Evolutionary conservation across 2,797 vertebrate genomes (phyloP), one percentile per base, ranked within the genome.

Genomic region (Anniella stebbinsi): DNA sequence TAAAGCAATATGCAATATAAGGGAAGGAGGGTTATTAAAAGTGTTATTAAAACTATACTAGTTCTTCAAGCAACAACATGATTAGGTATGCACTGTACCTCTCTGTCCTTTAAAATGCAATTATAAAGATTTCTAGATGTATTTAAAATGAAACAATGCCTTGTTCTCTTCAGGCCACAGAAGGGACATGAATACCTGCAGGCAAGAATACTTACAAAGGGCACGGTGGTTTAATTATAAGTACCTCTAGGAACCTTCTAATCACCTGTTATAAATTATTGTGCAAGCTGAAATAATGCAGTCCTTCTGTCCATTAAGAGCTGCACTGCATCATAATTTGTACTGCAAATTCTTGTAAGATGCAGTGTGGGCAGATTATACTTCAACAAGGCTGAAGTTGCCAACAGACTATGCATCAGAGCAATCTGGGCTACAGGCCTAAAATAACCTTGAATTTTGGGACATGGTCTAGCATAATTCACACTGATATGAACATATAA

Each of bases 81-180:
- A 72, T 72, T 81, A 86, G 84, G 48, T 73, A 86, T 63, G 60
- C 23, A 60, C n/a, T 51, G 63, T 38, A 69, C 82, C 45, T 54
- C 60, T 67, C 5, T 84, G 77, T 90, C 33, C 54, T 70, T 86
- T 73, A 86, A 86, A 70, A 80, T 63, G 15, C 67, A 80, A 78
- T 91, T 91, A 88, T 57, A 63, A 91, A 91, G 73, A 78, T 83
- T 73, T 84, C 82, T 72, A 33, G 33, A 88, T 78, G 28, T 63
- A 60, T 80, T 80, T 84, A 54, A 84, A 72, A 85, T 66, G 28
- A 72, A 91, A 88, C 75, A 87, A 84, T 80, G 30, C 11, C 66
- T 88, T 76, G 8, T 38, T 87, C 38, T 84, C 90, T 70, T 84
- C 73, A 70, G 63, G 17, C 63, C 81, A 84, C 33, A 90, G 38